phyloP scores from a whole-genome alignment of 2,888 invertebrate genomes.

The Hirtodrosophila alboralis region DNA sequence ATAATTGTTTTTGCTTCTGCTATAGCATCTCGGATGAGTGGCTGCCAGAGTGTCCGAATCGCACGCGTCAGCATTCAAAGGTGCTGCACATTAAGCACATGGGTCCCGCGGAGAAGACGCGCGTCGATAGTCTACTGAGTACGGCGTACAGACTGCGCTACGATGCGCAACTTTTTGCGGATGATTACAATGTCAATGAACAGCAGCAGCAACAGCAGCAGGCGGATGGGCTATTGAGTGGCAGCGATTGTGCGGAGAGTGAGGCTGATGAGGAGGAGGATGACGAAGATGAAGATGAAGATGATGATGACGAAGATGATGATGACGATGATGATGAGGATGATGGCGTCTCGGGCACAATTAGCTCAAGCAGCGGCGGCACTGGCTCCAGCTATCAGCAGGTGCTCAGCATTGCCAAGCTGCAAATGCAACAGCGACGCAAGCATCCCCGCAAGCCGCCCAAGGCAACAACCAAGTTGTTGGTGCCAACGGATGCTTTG shows the following conservation, averaged over 20 bases:
- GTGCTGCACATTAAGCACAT: conserved; percentile 84
- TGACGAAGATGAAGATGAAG: conserved; percentile 25
- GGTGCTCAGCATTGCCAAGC: conserved; percentile 77
- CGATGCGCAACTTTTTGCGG: conserved; percentile 79
- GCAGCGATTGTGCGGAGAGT: conserved; percentile 43
- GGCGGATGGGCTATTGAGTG: conserved; percentile 25
- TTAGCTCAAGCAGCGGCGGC: conserved; percentile 69
- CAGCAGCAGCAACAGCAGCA: conserved; percentile 45
- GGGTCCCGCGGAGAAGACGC: conserved; percentile 81
- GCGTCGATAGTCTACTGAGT: conserved; percentile 79
- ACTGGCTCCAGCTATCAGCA: conserved; percentile 78
- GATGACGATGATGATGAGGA: conserved; percentile 59
- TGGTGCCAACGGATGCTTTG: conserved; percentile 64
- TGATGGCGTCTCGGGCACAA: conserved; percentile 56
- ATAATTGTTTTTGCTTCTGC: too few species aligned
- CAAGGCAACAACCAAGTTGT: conserved; percentile 45
- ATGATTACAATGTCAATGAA: conserved; percentile 64
- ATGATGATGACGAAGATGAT: conserved; percentile 20
- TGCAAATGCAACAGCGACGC: conserved; percentile 80
- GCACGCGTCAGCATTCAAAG: conserved; percentile 85
- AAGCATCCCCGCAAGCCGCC: conserved; percentile 83
- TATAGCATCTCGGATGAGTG: conserved; percentile 93
- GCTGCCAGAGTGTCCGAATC: conserved; percentile 90
- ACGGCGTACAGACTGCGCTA: conserved; percentile 82
- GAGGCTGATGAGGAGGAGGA: conserved; percentile 33